Conservation (phyloP, 2,888 invertebrate genomes). For the Amphimallon solstitiale region DNA sequence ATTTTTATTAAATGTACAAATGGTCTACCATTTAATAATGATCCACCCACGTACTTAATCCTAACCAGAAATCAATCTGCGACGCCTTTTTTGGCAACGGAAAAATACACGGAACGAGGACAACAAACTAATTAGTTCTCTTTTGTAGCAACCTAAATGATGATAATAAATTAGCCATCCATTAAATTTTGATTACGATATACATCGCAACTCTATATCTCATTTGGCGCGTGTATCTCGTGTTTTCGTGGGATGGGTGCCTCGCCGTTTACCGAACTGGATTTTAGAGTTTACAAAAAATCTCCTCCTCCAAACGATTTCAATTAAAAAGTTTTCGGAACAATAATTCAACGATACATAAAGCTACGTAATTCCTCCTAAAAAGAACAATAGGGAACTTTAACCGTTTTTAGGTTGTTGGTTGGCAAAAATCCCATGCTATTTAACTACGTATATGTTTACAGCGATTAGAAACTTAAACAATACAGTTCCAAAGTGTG, state of each 20-base stretch:
- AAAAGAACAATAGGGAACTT: neutral
- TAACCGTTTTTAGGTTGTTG: too few relatives aligned
- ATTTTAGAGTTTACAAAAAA: neutral
- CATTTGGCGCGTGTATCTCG: neutral
- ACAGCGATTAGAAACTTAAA: too few relatives aligned
- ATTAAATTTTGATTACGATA: slow-evolving; percentile 14
- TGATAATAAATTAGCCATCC: slow-evolving; percentile 6
- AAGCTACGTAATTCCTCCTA: neutral
- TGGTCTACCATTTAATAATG: too few relatives aligned
- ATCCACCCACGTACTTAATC: too few relatives aligned
- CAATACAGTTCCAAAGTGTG: too few relatives aligned
- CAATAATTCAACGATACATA: slow-evolving; percentile 10
- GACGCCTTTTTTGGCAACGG: too few relatives aligned
- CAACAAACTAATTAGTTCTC: neutral
- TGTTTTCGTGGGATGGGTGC: neutral
- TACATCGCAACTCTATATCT: slow-evolving; percentile 1
- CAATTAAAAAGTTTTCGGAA: slow-evolving; percentile 5
- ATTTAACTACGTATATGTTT: too few relatives aligned
- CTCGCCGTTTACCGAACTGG: neutral
- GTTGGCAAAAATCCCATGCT: too few relatives aligned
- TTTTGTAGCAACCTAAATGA: neutral
- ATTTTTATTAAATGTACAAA: too few relatives aligned
- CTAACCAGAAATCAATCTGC: too few relatives aligned
- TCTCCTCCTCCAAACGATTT: neutral
- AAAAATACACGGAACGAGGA: neutral